Conservation (phyloP, 2,797 vertebrate species). For the Pteronotus mesoamericanus region DNA sequence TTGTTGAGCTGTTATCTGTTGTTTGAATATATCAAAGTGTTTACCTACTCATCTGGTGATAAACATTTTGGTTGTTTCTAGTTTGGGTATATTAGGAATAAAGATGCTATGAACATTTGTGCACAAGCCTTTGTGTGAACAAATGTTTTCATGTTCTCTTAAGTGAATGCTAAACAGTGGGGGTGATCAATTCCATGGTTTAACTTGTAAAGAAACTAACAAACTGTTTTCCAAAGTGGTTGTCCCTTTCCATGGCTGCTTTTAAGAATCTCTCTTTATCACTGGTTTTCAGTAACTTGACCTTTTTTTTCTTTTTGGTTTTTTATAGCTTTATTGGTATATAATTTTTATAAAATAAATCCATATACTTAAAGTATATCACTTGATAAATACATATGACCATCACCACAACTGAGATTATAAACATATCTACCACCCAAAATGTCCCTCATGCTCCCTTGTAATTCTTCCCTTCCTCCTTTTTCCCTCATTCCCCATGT, state of each 20-base stretch:
- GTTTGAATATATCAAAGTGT: background rate
- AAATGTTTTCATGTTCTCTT: background rate
- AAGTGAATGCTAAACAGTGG: background rate
- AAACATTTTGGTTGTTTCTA: background rate
- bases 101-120: background rate
- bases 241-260: background rate
- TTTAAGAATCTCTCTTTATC: conserved; percentile 4
- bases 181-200: background rate
- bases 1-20: background rate
- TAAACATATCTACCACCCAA: background rate
- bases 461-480: background rate
- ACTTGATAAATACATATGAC: background rate
- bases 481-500: background rate
- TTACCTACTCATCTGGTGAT: background rate
- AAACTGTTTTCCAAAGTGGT: background rate
- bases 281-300: background rate
- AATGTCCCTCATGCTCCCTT: background rate
- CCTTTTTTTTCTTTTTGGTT: background rate
- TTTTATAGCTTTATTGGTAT: background rate
- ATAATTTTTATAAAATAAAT: background rate
- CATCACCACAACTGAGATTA: background rate
- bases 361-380: background rate
- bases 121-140: background rate
- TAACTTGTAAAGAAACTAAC: background rate
- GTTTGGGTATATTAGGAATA: background rate